Conservation (phyloP, 2,888 invertebrate genomes). For the Nomada fabriciana region DNA sequence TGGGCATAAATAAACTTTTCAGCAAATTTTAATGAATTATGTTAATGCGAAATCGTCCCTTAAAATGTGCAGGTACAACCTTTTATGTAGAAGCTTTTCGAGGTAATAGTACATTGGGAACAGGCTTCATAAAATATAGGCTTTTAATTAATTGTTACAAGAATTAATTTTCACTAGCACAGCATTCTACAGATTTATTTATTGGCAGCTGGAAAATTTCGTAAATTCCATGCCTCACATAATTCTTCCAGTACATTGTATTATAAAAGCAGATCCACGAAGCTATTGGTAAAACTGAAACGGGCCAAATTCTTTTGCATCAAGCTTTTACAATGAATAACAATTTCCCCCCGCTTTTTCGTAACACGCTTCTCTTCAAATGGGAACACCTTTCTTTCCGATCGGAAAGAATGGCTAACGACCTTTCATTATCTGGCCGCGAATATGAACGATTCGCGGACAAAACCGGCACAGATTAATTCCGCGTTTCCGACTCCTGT, state of each 20-base stretch:
- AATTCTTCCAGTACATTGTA: no score
- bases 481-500: conserved; percentile 48
- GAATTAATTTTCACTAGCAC: background rate
- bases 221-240: no score
- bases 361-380: background rate
- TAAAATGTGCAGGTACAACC: no score
- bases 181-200: background rate
- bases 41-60: no score
- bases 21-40: no score
- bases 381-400: conserved; percentile 14
- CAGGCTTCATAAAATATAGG: background rate
- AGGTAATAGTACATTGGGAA: background rate
- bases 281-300: no score
- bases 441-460: conserved; percentile 39
- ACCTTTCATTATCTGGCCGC: conserved; percentile 27
- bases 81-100: background rate
- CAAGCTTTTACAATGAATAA: no score
- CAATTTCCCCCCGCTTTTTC: background rate
- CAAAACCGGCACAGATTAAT: conserved; percentile 55
- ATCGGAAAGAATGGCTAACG: conserved; percentile 31
- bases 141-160: background rate
- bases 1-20: background rate
- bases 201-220: background rate
- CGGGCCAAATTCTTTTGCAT: no score
- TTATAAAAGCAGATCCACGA: no score